Base-by-base conservation (phyloP, 2,113 vertebrate species). In the Sterrhoptilus dennistouni region DNA sequence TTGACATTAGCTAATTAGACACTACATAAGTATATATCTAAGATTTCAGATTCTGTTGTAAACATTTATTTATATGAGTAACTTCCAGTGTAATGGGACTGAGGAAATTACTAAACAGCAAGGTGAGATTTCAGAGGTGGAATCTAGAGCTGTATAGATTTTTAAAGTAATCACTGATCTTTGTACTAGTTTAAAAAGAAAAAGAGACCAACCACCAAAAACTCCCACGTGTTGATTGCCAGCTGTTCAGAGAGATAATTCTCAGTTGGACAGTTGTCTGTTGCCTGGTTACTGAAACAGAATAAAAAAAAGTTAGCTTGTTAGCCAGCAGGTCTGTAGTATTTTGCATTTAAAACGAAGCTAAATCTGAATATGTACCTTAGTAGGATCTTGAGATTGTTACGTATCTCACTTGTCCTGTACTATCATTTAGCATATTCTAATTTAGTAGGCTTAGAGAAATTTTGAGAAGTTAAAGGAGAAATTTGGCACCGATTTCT, bases 241-340 rank as follows among this genome's bases (percentile, higher is more conserved):
- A 97, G 87, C 93, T 97, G 94, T 96, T 97, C 96, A 66, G 92
- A 96, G 79, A 42, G 77, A 95, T 94, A 91, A 81, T 97, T 97
- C 96, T 97, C 94, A 97, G 93, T 95, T 95, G 56, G 83, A 85
- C 93, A 97, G 74, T 94, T 98, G 87, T 89, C 88, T 84, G 94
- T 97, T 96, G 95, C 88, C 79, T 95, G 86, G 68, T 95, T 76
- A 86, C 92, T 78, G 82, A 80, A 93, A 96, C 92, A 95, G 91
- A 93, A 90, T 94, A 25, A 91, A 93, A 90, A 83, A 92, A 95
- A 86, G 90, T 95, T 95, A 85, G 88, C 88, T 91, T 96, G 90
- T 93, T 96, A 94, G 90, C 86, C 74, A 64, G 83, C n/a, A 82
- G 83, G 70, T 87, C 80, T 36, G 76, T 59, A 87, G 77, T 82